These are phyloP conservation scores for Apamea monoglypha DNA, from an alignment of 2,888 invertebrate species.

Conservation along the genomic window DNA sequence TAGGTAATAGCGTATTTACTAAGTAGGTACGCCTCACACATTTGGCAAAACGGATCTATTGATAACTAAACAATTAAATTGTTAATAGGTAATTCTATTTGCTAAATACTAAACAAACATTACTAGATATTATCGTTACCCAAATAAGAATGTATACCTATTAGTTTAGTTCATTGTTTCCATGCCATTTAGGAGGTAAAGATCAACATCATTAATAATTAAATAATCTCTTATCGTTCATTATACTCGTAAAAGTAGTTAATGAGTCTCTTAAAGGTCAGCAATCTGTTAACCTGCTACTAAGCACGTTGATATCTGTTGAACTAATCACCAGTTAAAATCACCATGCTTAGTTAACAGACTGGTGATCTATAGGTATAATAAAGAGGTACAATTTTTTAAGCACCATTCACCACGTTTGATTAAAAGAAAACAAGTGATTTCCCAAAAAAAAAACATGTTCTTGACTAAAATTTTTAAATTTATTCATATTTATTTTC, in stretches of 20 bases:
- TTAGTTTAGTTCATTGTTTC: constrained; percentile 8
- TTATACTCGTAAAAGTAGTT: background rate
- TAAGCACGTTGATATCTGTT: background rate
- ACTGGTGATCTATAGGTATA: background rate
- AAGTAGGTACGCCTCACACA: too few species aligned
- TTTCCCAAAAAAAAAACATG: background rate
- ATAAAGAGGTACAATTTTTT: background rate
- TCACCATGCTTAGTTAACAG: background rate
- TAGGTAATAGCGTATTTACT: too few species aligned
- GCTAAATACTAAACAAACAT: background rate
- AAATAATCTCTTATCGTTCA: background rate
- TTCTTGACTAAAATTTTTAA: too few species aligned
- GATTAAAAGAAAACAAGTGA: background rate
- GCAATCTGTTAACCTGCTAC: background rate
- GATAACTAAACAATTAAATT: background rate
- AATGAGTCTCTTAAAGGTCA: background rate
- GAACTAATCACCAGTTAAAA: background rate
- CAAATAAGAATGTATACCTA: constrained; percentile 6
- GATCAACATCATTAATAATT: constrained; percentile 24
- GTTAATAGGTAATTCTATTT: background rate
- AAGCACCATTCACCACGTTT: too few species aligned
- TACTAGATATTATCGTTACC: background rate
- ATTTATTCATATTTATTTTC: too few species aligned
- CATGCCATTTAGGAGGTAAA: background rate
- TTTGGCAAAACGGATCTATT: too few species aligned